Evolutionary conservation across 2,113 vertebrate species (phyloP), one percentile per base, ranked within the genome.

Genomic region (Odontesthes bonariensis): DNA sequence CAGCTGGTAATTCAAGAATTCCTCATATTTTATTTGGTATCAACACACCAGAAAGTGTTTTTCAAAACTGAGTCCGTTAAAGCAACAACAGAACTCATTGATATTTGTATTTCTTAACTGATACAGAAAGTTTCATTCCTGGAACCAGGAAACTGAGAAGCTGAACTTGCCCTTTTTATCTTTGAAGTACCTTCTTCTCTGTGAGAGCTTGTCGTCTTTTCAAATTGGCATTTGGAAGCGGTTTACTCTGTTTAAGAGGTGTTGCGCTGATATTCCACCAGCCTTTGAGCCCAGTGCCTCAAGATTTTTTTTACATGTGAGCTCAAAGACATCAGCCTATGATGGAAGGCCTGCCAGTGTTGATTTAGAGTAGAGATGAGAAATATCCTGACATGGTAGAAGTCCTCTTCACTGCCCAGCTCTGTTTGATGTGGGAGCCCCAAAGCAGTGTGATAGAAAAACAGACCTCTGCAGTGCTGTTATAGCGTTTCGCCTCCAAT

Each of bases 341-440:
- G 83, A 92, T 84, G 77, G 85, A 92, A 90, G 65, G 74, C 53
- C 82, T 84, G 90, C 88, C 86, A 87, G 57, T 89, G 88, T 91
- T 88, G 81, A 81, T 81, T 87, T 66, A 68, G 85, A 81, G 70
- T 42, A 49, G 38, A 58, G 59, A 78, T 82, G 93, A 73, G 86
- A 94, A 89, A 92, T 92, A 90, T 93, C 85, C 68, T 88, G 81
- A 94, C 92, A 94, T 85, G 83, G 81, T 84, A 81, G 79, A 86
- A 85, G 85, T 88, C 84, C 42, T 84, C 69, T 81, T 53, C 13
- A 62, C 79, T 70, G 65, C 68, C 60, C 10, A 19, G 23, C 55
- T 16, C 54, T 78, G 77, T 92, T 91, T 90, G 86, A 74, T 73
- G 61, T 47, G 67, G 59, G 66, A 72, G 70, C 62, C 63, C 52